A percentile compares a stretch with the other conserved stretches of the same genome.
Evolutionary conservation across 2,113 vertebrate genomes (phyloP).

Genomic region (Narcine bancroftii): DNA sequence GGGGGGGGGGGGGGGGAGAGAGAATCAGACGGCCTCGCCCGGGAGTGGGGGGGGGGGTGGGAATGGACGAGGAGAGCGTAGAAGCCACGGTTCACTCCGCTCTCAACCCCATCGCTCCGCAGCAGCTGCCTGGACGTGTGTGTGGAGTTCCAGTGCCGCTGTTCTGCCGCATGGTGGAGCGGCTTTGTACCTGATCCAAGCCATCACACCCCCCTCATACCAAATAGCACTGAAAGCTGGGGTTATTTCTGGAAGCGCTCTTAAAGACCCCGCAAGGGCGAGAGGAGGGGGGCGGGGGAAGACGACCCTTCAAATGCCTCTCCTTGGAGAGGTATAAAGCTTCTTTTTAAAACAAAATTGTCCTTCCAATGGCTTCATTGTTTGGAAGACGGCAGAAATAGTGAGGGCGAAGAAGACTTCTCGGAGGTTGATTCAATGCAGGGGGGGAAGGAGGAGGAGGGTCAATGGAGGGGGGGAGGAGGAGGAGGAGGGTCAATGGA

Average conservation of each 20-base stretch:
- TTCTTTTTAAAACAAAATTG: no score
- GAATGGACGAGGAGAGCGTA: neutral
- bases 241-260: neutral
- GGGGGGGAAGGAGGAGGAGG: no score
- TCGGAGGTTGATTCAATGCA: no score
- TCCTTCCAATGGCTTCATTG: no score
- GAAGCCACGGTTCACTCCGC: neutral
- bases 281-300: neutral
- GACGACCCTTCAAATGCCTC: neutral
- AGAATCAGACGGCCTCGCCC: no score
- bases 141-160: neutral
- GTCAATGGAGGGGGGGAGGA: no score
- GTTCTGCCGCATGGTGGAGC: slow-evolving; percentile 19
- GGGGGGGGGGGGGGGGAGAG: no score
- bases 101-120: neutral
- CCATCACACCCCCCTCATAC: slow-evolving; percentile 15
- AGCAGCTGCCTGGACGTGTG: neutral
- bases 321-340: neutral
- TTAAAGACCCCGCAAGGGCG: neutral
- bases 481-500: no score
- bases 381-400: no score
- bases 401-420: no score
- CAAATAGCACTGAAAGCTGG: slow-evolving; percentile 20
- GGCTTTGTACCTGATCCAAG: neutral
- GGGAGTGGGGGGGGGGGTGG: no score